phyloP scores from a whole-genome alignment of 2,113 vertebrate genomes.

The Bufo gargarizans region DNA sequence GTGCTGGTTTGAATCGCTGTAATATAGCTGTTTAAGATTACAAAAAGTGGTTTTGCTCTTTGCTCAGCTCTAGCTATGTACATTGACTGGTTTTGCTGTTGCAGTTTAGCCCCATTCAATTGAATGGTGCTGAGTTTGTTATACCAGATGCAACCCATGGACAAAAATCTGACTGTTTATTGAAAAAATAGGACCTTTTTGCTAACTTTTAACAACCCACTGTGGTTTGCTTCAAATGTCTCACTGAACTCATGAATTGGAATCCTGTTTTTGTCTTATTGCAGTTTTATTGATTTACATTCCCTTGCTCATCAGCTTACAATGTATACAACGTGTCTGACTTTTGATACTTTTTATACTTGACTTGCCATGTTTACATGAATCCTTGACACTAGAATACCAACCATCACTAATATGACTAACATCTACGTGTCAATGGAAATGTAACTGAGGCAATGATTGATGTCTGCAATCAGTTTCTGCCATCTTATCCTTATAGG shows the following conservation, averaged over 20 bases:
- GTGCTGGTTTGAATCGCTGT: too few relatives aligned
- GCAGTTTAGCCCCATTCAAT: too few relatives aligned
- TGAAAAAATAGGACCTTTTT: not conserved
- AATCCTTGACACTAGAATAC: conserved; percentile 25
- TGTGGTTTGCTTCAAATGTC: not conserved
- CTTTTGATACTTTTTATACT: conserved; percentile 11
- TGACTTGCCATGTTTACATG: conserved; percentile 49
- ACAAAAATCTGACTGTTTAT: too few relatives aligned
- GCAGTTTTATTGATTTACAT: not conserved
- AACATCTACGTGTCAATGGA: conserved; percentile 43
- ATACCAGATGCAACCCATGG: too few relatives aligned
- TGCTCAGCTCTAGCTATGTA: too few relatives aligned
- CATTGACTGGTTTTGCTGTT: too few relatives aligned
- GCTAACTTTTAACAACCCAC: not conserved
- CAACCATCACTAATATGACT: conserved; percentile 27
- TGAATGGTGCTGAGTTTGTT: too few relatives aligned
- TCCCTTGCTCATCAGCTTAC: not conserved
- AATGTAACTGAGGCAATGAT: conserved; percentile 45
- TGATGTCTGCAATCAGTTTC: conserved; percentile 54
- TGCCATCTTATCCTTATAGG: conserved; percentile 44
- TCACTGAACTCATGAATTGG: not conserved
- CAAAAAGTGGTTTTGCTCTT: too few relatives aligned
- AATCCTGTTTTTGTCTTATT: not conserved
- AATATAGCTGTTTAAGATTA: too few relatives aligned
- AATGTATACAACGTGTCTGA: not conserved